A percentile compares a stretch with the other conserved stretches of the same genome.
Conservation (phyloP, 2,113 vertebrate genomes). For the Arizona elegans region DNA sequence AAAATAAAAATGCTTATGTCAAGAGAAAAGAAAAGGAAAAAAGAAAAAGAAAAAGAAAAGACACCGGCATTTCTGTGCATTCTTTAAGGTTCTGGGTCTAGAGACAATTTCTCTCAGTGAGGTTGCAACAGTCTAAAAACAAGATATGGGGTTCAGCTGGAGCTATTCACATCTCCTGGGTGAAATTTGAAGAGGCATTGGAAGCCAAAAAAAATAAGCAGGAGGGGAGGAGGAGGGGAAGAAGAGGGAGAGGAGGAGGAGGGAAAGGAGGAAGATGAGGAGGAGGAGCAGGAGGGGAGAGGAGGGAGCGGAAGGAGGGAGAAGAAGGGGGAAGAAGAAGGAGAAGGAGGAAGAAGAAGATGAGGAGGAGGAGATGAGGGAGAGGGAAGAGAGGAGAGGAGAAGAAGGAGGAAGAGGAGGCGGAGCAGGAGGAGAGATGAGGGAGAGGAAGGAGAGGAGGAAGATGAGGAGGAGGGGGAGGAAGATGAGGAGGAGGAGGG, state of each 20-base stretch:
- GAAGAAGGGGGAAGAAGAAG: too few relatives aligned
- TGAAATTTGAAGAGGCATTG: conserved; percentile 31
- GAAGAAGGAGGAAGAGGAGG: not conserved
- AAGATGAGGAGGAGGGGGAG: fast-evolving
- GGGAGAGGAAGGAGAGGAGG: fast-evolving
- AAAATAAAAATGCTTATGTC: not conserved
- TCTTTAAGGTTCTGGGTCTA: not conserved
- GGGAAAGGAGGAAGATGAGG: too few relatives aligned
- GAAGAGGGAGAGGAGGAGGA: not conserved
- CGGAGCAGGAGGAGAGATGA: too few relatives aligned
- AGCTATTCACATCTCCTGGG: conserved; percentile 1
- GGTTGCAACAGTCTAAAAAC: not conserved
- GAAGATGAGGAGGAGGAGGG: fast-evolving
- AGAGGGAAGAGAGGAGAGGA: fast-evolving
- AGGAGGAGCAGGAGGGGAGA: not conserved
- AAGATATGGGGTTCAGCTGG: not conserved
- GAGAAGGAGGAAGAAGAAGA: not conserved
- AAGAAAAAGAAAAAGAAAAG: not conserved
- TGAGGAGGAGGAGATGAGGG: not conserved
- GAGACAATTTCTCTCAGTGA: not conserved
- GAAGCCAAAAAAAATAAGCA: not conserved
- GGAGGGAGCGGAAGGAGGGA: too few relatives aligned
- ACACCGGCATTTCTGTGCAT: not conserved
- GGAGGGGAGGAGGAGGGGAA: not conserved
- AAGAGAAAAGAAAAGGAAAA: not conserved